These are phyloP conservation scores for Fabriciana adippe DNA, from an alignment of 2,888 invertebrate genomes.

Conservation along the genomic window DNA sequence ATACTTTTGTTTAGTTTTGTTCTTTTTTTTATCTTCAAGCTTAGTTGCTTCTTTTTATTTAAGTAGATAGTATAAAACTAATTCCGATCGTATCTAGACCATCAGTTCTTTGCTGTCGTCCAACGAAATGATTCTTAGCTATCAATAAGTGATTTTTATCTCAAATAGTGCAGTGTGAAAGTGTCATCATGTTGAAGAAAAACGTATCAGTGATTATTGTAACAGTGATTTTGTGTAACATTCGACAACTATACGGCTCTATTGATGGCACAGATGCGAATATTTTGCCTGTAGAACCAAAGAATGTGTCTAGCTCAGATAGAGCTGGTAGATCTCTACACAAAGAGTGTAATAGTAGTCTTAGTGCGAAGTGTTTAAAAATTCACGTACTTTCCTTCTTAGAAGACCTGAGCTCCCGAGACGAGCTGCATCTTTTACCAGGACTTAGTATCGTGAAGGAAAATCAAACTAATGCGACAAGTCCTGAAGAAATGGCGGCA, in stretches of 20 bases:
- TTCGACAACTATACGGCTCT: conserved; percentile 36
- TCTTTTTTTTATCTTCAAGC: conserved; percentile 61
- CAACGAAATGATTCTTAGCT: conserved; percentile 57
- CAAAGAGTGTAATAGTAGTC: conserved; percentile 67
- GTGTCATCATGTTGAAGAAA: conserved; percentile 60
- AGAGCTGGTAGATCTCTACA: conserved; percentile 65
- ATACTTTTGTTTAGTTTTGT: conserved; percentile 54
- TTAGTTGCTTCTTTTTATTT: conserved; percentile 54
- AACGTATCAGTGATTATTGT: conserved; percentile 50
- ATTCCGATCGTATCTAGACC: conserved; percentile 49
- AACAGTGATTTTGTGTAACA: conserved; percentile 54
- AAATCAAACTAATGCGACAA: conserved; percentile 69
- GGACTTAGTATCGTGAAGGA: conserved; percentile 90
- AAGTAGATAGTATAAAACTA: conserved; percentile 67
- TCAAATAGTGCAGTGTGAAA: conserved; percentile 49
- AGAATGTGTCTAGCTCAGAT: conserved; percentile 47
- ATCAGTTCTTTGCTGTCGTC: conserved; percentile 60
- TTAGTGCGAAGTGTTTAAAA: conserved; percentile 89
- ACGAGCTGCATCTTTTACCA: conserved; percentile 86
- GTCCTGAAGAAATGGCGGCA: conserved; percentile 84
- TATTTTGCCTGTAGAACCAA: conserved; percentile 44
- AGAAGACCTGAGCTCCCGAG: conserved; percentile 87
- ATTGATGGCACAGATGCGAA: conserved; percentile 63
- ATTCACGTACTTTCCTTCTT: conserved; percentile 89
- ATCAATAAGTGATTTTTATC: conserved; percentile 28